Conservation (phyloP, 2,797 vertebrate species). For the Muscicapa comitata region DNA sequence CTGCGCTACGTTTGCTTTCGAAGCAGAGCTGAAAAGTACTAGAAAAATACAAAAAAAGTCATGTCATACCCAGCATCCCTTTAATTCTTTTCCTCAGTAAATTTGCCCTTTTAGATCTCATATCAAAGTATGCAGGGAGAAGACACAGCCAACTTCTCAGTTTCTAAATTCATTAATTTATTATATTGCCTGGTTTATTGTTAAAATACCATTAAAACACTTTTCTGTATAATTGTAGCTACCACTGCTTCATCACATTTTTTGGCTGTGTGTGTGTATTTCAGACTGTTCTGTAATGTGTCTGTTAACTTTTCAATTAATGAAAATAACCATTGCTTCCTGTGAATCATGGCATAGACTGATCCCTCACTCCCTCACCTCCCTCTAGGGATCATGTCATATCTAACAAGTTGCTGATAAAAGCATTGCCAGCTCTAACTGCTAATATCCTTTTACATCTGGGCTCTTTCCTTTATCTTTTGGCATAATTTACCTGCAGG, state of each 20-base stretch:
- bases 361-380: neutral
- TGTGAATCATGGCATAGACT: conserved; percentile 33
- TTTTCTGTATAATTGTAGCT: neutral
- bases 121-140: neutral
- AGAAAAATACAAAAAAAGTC: neutral
- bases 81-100: neutral
- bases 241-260: neutral
- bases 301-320: conserved; percentile 16
- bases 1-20: neutral
- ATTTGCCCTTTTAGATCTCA: neutral
- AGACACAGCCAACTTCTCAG: neutral
- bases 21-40: neutral
- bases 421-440: neutral
- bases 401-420: neutral
- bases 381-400: neutral
- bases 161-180: neutral
- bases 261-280: neutral
- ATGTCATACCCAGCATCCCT: neutral
- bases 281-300: neutral
- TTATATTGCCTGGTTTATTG: neutral
- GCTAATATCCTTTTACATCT: neutral
- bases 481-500: neutral
- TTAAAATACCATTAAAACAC: neutral
- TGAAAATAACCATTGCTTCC: conserved; percentile 30
- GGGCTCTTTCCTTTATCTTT: neutral